Evolutionary conservation across 2,113 vertebrate species (phyloP).

Genomic region (Tricholaema leucomelas): DNA sequence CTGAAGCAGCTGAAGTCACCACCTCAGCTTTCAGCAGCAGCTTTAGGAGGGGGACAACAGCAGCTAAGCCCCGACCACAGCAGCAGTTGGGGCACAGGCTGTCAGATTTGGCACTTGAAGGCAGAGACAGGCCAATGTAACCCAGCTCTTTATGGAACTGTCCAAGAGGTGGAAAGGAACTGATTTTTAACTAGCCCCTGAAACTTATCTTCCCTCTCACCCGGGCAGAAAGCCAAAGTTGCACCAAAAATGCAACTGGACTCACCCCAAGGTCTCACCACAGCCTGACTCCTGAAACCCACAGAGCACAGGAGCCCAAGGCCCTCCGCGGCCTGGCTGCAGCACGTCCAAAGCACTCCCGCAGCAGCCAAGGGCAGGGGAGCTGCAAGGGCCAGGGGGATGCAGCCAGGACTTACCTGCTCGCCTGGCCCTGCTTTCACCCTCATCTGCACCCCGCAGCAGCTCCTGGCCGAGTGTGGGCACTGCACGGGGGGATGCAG

Average conservation of each 20-base stretch:
- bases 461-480: too few species aligned
- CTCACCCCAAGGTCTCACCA: fast-evolving
- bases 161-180: too few species aligned
- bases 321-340: fast-evolving
- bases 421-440: not conserved
- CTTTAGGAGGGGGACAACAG: fast-evolving
- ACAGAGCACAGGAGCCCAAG: fast-evolving
- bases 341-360: not conserved
- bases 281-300: fast-evolving
- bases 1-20: fast-evolving
- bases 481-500: not conserved
- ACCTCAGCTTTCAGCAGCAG: fast-evolving
- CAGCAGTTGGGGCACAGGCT: not conserved
- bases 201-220: not conserved
- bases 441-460: fast-evolving
- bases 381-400: not conserved
- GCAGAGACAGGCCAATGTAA: not conserved
- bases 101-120: not conserved
- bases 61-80: fast-evolving
- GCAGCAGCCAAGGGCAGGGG: not conserved
- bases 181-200: not conserved
- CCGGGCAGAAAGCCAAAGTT: not conserved
- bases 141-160: not conserved
- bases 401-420: fast-evolving
- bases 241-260: too few species aligned